Conservation (phyloP, 2,113 vertebrate genomes). For the Sigmodon hispidus region DNA sequence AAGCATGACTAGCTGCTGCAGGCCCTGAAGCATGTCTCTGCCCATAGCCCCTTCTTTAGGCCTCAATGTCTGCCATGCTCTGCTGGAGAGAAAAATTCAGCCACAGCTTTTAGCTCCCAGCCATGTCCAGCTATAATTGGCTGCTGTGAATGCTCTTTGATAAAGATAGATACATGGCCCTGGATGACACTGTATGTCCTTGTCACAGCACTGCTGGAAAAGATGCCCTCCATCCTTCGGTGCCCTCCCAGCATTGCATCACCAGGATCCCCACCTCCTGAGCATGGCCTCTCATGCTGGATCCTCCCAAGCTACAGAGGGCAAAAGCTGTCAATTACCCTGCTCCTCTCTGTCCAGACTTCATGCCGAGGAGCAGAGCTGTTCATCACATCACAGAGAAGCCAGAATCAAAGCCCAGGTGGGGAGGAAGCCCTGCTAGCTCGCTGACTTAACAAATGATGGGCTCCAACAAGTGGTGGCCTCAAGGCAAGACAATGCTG, state of each 20-base stretch:
- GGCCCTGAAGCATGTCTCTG: not conserved
- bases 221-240: not conserved
- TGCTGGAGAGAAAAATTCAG: not conserved
- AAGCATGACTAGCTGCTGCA: fast-evolving
- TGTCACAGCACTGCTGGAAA: not conserved
- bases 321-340: not conserved
- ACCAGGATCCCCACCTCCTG: too few species aligned
- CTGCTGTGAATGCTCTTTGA: not conserved
- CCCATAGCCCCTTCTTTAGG: not conserved
- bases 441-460: not conserved
- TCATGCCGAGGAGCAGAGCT: too few species aligned
- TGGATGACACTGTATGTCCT: not conserved
- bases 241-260: not conserved
- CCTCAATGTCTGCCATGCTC: not conserved
- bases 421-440: fast-evolving
- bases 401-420: not conserved
- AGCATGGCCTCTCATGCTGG: not conserved
- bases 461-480: fast-evolving
- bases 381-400: not conserved
- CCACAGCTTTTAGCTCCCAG: not conserved
- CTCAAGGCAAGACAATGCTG: fast-evolving
- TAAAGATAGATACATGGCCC: not conserved
- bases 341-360: not conserved
- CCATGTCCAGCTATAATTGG: not conserved
- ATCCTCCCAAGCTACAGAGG: fast-evolving